Percentiles rank a stretch among this genome's conserved stretches.
phyloP scores from a whole-genome alignment of 2,888 invertebrate species.

The Mimumesa dahlbomi region DNA sequence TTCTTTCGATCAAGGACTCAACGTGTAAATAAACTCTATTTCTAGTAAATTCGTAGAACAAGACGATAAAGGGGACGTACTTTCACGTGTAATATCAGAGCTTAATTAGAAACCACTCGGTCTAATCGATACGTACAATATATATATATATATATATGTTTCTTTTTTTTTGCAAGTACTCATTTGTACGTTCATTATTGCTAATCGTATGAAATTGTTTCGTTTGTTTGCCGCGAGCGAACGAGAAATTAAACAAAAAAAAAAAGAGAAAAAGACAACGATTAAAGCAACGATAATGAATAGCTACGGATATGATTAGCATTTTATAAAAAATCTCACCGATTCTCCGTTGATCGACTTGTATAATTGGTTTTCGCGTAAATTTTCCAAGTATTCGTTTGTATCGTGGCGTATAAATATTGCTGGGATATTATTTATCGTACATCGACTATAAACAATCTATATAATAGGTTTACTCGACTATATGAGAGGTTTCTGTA shows the following conservation, averaged over 20 bases:
- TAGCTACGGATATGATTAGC: neutral
- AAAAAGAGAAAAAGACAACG: slow-evolving; percentile 1
- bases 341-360: no score
- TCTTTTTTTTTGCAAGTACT: slow-evolving; percentile 11
- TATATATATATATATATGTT: no score
- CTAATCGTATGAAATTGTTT: slow-evolving; percentile 14
- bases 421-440: no score
- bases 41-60: slow-evolving; percentile 32
- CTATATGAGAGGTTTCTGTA: no score
- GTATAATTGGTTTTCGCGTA: no score
- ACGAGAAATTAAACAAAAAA: neutral
- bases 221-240: neutral
- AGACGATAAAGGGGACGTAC: neutral
- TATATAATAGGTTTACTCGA: no score
- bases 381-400: no score
- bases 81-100: slow-evolving; percentile 20
- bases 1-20: neutral
- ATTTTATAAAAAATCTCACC: no score
- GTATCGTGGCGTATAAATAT: no score
- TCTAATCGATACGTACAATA: neutral
- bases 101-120: neutral
- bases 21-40: slow-evolving; percentile 10
- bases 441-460: no score
- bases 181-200: slow-evolving; percentile 21
- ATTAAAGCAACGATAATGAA: no score